Percentiles rank a stretch among this genome's conserved stretches.
Evolutionary conservation across 2,113 vertebrate genomes (phyloP).

Genomic region (Paradoxurus hermaphroditus): DNA sequence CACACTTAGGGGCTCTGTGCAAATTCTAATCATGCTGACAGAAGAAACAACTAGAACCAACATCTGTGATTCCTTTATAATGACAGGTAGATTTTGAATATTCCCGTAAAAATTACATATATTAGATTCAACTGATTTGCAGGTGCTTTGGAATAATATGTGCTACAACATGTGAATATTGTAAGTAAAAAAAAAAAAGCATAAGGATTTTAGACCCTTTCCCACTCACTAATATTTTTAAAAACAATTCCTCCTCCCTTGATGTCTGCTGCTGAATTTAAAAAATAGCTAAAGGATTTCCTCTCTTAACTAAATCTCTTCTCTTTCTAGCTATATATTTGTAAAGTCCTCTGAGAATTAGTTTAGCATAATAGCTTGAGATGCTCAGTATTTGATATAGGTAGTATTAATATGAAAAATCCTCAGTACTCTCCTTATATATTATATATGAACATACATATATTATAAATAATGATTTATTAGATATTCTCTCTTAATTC

Average conservation of each 20-base stretch:
- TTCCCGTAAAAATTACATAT: neutral
- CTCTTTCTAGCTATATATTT: slow-evolving; percentile 70
- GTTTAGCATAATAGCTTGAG: slow-evolving; percentile 72
- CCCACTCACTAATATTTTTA: slow-evolving; percentile 30
- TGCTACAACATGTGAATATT: neutral
- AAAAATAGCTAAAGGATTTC: slow-evolving; percentile 69
- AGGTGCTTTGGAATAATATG: slow-evolving; percentile 6
- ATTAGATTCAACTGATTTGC: neutral
- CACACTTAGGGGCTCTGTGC: neutral
- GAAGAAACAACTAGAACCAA: neutral
- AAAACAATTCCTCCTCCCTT: slow-evolving; percentile 34
- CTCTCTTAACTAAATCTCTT: slow-evolving; percentile 66
- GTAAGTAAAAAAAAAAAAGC: neutral
- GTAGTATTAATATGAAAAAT: slow-evolving; percentile 74
- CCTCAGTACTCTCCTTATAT: slow-evolving; percentile 40
- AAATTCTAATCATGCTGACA: neutral
- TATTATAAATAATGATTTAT: slow-evolving; percentile 65
- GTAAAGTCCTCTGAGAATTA: slow-evolving; percentile 73
- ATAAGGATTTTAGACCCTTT: slow-evolving; percentile 16
- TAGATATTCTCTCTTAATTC: slow-evolving; percentile 52
- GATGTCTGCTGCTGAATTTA: slow-evolving; percentile 60
- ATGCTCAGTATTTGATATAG: slow-evolving; percentile 68
- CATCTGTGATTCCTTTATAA: neutral
- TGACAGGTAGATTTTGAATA: neutral
- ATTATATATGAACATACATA: slow-evolving; percentile 20